Percentiles rank a stretch among this genome's conserved stretches.
phyloP scores from a whole-genome alignment of 2,888 invertebrate species.

The Diarsia brunnea region DNA sequence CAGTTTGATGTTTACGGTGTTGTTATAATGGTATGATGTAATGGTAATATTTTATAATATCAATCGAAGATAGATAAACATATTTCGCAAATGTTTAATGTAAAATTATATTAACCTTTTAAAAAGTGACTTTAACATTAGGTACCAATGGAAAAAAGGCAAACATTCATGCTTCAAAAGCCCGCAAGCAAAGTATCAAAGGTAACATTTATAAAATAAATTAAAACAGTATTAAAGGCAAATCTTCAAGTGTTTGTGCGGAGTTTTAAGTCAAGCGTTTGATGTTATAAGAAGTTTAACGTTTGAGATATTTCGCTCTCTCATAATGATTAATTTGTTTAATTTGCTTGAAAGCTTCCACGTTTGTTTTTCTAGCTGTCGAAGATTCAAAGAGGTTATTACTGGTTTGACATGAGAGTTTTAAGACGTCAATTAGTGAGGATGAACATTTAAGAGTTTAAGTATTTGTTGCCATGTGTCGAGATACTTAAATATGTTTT shows the following conservation, averaged over 20 bases:
- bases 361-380: constrained; percentile 40
- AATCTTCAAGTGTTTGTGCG: constrained; percentile 42
- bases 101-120: background rate
- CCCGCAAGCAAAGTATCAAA: constrained; percentile 23
- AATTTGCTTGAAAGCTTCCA: constrained; percentile 50
- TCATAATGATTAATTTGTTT: constrained; percentile 52
- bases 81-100: background rate
- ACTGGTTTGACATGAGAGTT: constrained; percentile 6
- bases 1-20: background rate
- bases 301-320: constrained; percentile 43
- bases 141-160: background rate
- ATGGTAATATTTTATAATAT: too few relatives aligned
- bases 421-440: constrained; percentile 29
- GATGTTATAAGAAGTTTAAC: constrained; percentile 48
- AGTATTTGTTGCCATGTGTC: background rate
- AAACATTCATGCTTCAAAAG: constrained; percentile 3
- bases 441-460: constrained; percentile 8
- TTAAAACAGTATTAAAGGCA: constrained; percentile 43
- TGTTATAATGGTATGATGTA: too few relatives aligned
- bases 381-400: constrained; percentile 50
- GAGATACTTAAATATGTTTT: background rate
- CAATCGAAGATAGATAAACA: background rate
- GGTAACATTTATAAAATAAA: constrained; percentile 38
- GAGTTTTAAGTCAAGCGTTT: constrained; percentile 52
- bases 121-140: constrained; percentile 10